Conservation (phyloP, 1,140 invertebrate genomes). For the Pachypsylla venusta region DNA sequence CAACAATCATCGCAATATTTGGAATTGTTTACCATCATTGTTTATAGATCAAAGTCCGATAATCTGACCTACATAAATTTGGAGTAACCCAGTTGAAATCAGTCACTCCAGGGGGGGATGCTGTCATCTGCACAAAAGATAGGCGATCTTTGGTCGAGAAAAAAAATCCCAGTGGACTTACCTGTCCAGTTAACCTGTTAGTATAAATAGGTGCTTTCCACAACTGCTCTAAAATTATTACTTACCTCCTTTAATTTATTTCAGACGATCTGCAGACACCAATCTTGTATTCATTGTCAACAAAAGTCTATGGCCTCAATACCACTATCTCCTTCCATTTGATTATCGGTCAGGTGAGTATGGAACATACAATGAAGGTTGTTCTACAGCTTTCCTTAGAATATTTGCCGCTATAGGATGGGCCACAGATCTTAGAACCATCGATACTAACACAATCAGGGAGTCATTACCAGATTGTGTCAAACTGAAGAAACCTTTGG, state of each 20-base stretch:
- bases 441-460: constrained; percentile 41
- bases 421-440: constrained; percentile 42
- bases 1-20: too few relatives aligned
- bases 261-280: constrained; percentile 48
- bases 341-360: constrained; percentile 64
- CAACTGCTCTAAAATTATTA: too few relatives aligned
- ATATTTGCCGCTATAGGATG: constrained; percentile 46
- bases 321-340: constrained; percentile 57
- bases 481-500: constrained; percentile 35
- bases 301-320: constrained; percentile 58
- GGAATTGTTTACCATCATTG: too few relatives aligned
- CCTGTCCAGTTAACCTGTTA: too few relatives aligned
- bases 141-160: too few relatives aligned
- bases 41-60: too few relatives aligned
- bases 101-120: too few relatives aligned
- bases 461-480: constrained; percentile 39
- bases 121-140: too few relatives aligned
- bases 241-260: constrained; percentile 20
- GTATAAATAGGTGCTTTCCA: too few relatives aligned
- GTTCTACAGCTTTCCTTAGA: constrained; percentile 44
- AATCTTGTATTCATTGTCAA: constrained; percentile 54
- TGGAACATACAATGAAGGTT: constrained; percentile 50
- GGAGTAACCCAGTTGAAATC: too few relatives aligned
- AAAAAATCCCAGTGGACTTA: too few relatives aligned
- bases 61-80: too few relatives aligned